phyloP scores from a whole-genome alignment of 2,113 vertebrate genomes.

The Albula glossodonta region DNA sequence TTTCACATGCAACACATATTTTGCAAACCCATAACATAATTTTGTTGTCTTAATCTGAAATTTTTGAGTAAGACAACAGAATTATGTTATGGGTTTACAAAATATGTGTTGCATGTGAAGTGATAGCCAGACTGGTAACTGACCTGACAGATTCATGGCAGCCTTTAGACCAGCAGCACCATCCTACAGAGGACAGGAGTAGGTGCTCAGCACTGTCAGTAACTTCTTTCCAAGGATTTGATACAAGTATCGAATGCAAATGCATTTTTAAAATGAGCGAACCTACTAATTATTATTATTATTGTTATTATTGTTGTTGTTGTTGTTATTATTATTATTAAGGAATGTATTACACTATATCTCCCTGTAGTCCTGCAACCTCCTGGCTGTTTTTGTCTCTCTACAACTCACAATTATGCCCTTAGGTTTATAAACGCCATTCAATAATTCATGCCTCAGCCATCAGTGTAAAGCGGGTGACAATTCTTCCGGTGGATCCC shows the following conservation, averaged over 20 bases:
- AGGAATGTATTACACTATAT: background rate
- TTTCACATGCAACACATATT: background rate
- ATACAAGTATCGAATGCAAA: too few species aligned
- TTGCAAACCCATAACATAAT: constrained; percentile 13
- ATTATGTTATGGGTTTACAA: constrained; percentile 14
- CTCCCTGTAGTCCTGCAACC: background rate
- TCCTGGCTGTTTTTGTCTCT: background rate
- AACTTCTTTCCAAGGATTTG: background rate
- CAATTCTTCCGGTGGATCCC: constrained; percentile 54
- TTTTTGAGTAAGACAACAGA: background rate
- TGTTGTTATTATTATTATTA: background rate
- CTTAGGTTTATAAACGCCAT: background rate
- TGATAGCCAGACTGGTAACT: background rate
- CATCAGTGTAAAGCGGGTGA: constrained; percentile 46
- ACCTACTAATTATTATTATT: too few species aligned
- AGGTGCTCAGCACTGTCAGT: too few species aligned
- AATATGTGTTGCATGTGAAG: background rate
- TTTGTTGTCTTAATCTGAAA: background rate
- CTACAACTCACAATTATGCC: constrained; percentile 6
- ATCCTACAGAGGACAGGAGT: too few species aligned
- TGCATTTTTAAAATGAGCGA: too few species aligned
- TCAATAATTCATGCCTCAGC: constrained; percentile 51
- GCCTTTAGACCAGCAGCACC: too few species aligned
- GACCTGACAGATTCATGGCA: background rate
- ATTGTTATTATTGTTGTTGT: too few species aligned